These are phyloP conservation scores for Alosa alosa DNA, from an alignment of 2,113 vertebrate genomes.

Conservation along the genomic window DNA sequence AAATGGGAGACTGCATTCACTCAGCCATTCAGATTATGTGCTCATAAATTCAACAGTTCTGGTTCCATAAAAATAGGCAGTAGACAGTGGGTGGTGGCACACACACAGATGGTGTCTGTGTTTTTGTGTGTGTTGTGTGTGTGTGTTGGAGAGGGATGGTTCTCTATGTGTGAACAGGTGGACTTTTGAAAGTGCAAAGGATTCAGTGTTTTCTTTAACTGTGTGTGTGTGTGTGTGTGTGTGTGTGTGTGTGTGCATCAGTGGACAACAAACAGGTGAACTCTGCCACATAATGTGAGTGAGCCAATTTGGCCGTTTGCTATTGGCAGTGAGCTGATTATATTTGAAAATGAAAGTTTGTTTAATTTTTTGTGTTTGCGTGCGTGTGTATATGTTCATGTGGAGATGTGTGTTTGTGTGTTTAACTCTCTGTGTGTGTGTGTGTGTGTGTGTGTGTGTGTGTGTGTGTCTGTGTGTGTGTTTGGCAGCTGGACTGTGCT, in stretches of 20 bases:
- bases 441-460: neutral
- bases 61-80: neutral
- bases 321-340: neutral
- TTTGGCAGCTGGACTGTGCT: conserved; percentile 77
- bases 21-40: conserved; percentile 20
- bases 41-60: neutral
- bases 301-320: neutral
- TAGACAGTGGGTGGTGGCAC: neutral
- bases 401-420: neutral
- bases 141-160: conserved; percentile 22
- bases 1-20: conserved; percentile 17
- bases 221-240: conserved; percentile 31
- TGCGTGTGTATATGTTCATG: conserved; percentile 23
- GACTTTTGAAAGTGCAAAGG: conserved; percentile 80
- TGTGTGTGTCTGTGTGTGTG: conserved; percentile 31
- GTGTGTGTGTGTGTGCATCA: conserved; percentile 24
- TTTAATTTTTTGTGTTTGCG: neutral
- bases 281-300: neutral
- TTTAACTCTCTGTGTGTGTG: neutral
- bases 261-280: neutral
- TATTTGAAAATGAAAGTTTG: neutral
- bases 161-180: conserved; percentile 61
- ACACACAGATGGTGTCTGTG: conserved; percentile 6
- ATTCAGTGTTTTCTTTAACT: neutral
- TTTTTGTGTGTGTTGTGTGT: conserved; percentile 25